Base-by-base conservation (phyloP, 2,888 invertebrate genomes). In the Dendrolimus pini region DNA sequence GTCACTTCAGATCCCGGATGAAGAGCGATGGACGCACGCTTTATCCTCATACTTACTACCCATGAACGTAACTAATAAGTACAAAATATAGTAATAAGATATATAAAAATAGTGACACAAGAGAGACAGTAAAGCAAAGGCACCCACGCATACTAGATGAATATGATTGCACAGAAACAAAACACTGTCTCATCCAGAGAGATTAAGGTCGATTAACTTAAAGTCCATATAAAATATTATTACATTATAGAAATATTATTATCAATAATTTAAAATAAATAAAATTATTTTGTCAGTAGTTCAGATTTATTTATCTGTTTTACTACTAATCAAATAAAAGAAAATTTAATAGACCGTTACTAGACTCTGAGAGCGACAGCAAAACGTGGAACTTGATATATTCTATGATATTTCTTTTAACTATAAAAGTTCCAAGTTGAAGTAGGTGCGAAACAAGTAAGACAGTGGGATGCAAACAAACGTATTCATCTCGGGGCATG, bases 1-100 rank as follows among this genome's bases (percentile, higher is more conserved):
- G 87, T 87, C 86, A 85, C 86, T 84, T 88, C 83, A 85, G 83
- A 85, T 84, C 80, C 80, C 80, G 82, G 82, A 77, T 80, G 83
- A 85, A 85, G 85, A 80, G 75, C 75, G 76, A 82, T 82, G 80
- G 78, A 81, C 47, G 9, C 6, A 79, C 80, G 79, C 83, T 79
- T 69, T 71, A 77, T 74, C 76, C 70, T 80, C 81, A 78, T 78
- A 80, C 80, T 76, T 82, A 82, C 76, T 78, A 30, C 6, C 30
- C 74, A 74, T 78, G 75, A 83, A 78, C 77, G 72, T 78, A 86
- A 79, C 86, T 89, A 89, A 87, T 90, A 90, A 90, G 89, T 89
- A 90, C 89, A 89, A 78, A 74, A 82, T 79, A 78, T 76, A 80
- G 77, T 81, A 79, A 79, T 30, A 30, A 30, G 30, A 80, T 82